A percentile compares a stretch with the other conserved stretches of the same genome.
These are phyloP conservation scores for Tipula helvola DNA, from an alignment of 2,888 invertebrate genomes.

Conservation along the genomic window DNA sequence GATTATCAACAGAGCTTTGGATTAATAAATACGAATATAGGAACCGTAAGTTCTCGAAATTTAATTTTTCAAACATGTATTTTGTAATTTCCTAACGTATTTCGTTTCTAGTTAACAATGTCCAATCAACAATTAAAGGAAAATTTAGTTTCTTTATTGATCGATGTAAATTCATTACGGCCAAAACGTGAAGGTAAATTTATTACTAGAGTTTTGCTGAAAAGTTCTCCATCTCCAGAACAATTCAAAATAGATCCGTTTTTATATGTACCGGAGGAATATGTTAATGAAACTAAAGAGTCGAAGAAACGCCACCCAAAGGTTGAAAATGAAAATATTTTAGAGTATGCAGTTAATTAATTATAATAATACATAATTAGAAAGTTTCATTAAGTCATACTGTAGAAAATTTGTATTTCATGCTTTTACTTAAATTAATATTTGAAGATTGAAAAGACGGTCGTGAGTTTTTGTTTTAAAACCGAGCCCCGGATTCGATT, in stretches of 20 bases:
- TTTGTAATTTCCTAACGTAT: neutral
- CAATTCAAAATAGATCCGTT: slow-evolving; percentile 55
- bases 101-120: slow-evolving; percentile 55
- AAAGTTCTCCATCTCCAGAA: slow-evolving; percentile 52
- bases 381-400: neutral
- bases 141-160: slow-evolving; percentile 53
- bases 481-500: too few relatives aligned
- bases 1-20: slow-evolving; percentile 61
- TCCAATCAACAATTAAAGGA: slow-evolving; percentile 53
- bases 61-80: neutral
- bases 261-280: slow-evolving; percentile 33
- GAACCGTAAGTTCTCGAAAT: slow-evolving; percentile 43
- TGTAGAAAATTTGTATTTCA: neutral
- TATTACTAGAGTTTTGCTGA: slow-evolving; percentile 53
- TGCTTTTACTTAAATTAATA: too few relatives aligned
- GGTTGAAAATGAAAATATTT: neutral
- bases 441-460: too few relatives aligned
- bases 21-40: slow-evolving; percentile 49
- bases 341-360: neutral
- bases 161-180: slow-evolving; percentile 48
- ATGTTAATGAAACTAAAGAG: neutral
- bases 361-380: neutral
- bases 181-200: slow-evolving; percentile 59
- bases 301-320: neutral
- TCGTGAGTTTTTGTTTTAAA: too few relatives aligned